Evolutionary conservation across 2,797 vertebrate species (phyloP), one percentile per base, ranked within the genome.

Genomic region (Spinus pinus): DNA sequence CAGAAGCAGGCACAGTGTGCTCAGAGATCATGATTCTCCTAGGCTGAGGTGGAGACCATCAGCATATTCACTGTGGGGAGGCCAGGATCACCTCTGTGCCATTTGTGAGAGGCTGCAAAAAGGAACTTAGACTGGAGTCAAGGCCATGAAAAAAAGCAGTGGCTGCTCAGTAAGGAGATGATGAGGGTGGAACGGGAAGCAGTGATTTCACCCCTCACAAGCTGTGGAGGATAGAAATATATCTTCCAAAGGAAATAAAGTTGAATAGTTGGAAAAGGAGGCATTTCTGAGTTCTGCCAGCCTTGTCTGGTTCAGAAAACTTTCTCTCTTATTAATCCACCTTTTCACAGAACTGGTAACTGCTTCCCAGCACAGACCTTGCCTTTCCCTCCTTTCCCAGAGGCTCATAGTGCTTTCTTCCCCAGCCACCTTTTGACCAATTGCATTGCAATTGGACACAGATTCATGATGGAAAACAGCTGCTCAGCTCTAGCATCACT

Each of bases 361-460:
- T 49, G 20, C 31, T 44, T 82, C 19, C 16, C 61, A 67, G 37
- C 1, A 4, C 28, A 65, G 19, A 42, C 12, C 4, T 56, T 69
- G 14, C 23, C 5, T 77, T 69, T 23, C 20, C 5, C 14, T 44
- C 24, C 21, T 83, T 74, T 53, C 15, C 24, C 21, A 57, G 24
- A 19, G 1, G 0, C 28, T 80, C 18, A 18, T 0, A 0, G 10
- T 28, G 6, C n/a, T 84, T 81, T 79, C 42, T 81, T 86, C 54
- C 31, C 14, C 42, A 65, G 37, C 28, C 78, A 25, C 42, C 35
- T 78, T 93, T 84, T 0, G 1, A 73, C 24, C 0, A 1, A 28
- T 46, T 49, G 18, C 46, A 35, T 46, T 64, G 27, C 56, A 88
- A 21, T 39, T 2, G 22, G n/a, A 33, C 62, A 33, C 0, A 0